phyloP scores from a whole-genome alignment of 2,113 vertebrate species.

The Dryoscopus gambensis region DNA sequence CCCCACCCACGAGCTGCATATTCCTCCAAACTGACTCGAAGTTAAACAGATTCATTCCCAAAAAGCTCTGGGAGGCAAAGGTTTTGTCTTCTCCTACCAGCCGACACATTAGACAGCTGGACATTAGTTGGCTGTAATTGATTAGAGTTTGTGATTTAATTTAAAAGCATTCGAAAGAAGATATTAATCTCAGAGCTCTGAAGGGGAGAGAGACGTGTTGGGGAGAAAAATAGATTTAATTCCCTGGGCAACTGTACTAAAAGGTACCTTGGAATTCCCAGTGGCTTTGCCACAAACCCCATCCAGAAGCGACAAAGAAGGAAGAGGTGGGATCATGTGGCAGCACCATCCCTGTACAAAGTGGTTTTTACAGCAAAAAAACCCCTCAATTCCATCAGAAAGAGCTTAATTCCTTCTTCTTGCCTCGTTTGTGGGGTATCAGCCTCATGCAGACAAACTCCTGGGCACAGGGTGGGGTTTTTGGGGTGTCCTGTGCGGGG shows the following conservation, averaged over 20 bases:
- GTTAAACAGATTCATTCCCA: not conserved
- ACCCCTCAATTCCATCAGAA: fast-evolving
- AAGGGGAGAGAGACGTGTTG: not conserved
- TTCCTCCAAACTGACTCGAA: not conserved
- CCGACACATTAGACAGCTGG: not conserved
- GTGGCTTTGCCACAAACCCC: not conserved
- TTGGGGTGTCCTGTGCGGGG: not conserved
- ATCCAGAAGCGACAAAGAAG: not conserved
- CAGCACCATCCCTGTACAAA: not conserved
- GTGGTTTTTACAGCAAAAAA: not conserved
- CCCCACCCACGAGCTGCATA: too few species aligned
- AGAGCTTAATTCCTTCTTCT: not conserved
- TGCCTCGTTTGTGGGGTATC: fast-evolving
- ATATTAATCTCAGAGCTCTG: conserved; percentile 43
- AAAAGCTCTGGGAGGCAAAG: not conserved
- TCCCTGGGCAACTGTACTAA: conserved; percentile 12
- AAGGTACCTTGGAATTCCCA: conserved; percentile 29
- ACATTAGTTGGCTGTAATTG: conserved; percentile 31
- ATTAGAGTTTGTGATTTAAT: conserved; percentile 59
- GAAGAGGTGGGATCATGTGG: not conserved
- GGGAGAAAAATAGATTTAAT: not conserved
- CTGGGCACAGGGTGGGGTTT: not conserved
- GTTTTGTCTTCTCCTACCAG: not conserved
- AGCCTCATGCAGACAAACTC: not conserved
- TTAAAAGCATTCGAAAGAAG: conserved; percentile 47